phyloP scores from a whole-genome alignment of 1,140 invertebrate genomes.

The Drosophila ironensis region DNA sequence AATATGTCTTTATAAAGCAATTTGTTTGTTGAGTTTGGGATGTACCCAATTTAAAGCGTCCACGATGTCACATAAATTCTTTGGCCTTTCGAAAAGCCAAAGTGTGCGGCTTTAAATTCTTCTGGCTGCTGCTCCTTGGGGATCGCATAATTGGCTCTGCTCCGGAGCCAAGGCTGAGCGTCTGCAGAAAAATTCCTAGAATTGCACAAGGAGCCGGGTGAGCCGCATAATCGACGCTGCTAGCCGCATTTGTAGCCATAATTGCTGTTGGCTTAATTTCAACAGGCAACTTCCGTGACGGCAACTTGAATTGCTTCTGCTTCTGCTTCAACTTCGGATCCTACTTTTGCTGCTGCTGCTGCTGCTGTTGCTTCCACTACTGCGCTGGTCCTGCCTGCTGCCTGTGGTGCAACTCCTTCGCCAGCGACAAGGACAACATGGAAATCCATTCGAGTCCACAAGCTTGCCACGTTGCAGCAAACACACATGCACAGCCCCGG shows the following conservation, averaged over 20 bases:
- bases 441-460: slow-evolving; percentile 68
- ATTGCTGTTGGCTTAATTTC: slow-evolving; percentile 78
- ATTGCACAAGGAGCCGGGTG: slow-evolving; percentile 27
- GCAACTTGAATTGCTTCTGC: slow-evolving; percentile 61
- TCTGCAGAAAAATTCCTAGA: slow-evolving; percentile 57
- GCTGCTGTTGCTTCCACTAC: neutral
- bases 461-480: slow-evolving; percentile 45
- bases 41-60: neutral
- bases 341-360: neutral
- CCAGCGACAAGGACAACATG: slow-evolving; percentile 58
- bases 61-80: neutral
- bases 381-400: neutral
- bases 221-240: slow-evolving; percentile 61
- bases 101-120: slow-evolving; percentile 3
- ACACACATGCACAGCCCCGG: neutral
- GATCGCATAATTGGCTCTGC: slow-evolving; percentile 30
- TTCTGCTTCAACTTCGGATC: slow-evolving; percentile 1
- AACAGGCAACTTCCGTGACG: slow-evolving; percentile 72
- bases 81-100: neutral
- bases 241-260: slow-evolving; percentile 75
- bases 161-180: slow-evolving; percentile 10
- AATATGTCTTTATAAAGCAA: too few species aligned
- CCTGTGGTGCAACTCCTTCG: slow-evolving; percentile 24
- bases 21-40: too few species aligned
- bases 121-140: neutral